These are phyloP conservation scores for Drosophila pegasa DNA, from an alignment of 2,888 invertebrate species.

Conservation along the genomic window DNA sequence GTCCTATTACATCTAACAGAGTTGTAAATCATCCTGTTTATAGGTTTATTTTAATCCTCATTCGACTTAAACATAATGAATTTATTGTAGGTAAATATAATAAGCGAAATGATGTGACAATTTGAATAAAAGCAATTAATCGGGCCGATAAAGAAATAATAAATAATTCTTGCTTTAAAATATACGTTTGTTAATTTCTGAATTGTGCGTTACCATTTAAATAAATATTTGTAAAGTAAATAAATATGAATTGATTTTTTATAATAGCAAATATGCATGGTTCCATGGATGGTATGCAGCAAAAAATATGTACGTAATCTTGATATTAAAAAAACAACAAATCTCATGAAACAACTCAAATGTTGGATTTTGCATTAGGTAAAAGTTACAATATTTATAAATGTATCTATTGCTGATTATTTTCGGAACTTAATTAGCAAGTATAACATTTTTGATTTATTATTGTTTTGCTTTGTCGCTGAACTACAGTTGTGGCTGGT, in stretches of 20 bases:
- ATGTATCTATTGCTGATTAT: not conserved
- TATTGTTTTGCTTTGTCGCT: slow-evolving; percentile 19
- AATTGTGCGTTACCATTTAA: not conserved
- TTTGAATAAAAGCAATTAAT: not conserved
- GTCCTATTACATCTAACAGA: slow-evolving; percentile 10
- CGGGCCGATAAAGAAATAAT: not conserved
- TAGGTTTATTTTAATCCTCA: too few relatives aligned
- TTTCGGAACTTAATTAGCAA: slow-evolving; percentile 6
- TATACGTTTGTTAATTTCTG: not conserved
- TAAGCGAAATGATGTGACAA: not conserved
- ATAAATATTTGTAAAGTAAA: too few relatives aligned
- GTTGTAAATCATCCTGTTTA: slow-evolving; percentile 7
- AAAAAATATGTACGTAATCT: not conserved
- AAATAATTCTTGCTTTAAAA: not conserved
- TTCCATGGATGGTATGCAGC: not conserved
- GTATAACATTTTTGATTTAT: slow-evolving; percentile 17
- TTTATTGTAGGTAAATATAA: not conserved
- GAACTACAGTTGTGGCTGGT: slow-evolving; percentile 38
- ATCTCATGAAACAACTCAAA: not conserved
- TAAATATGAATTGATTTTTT: too few relatives aligned
- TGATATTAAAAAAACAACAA: not conserved
- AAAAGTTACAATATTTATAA: not conserved
- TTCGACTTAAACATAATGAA: not conserved
- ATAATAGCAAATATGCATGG: not conserved
- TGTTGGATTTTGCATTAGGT: too few relatives aligned